Evolutionary conservation across 2,113 vertebrate genomes (phyloP), one percentile per base, ranked within the genome.

Genomic region (Australoheros scitulus): DNA sequence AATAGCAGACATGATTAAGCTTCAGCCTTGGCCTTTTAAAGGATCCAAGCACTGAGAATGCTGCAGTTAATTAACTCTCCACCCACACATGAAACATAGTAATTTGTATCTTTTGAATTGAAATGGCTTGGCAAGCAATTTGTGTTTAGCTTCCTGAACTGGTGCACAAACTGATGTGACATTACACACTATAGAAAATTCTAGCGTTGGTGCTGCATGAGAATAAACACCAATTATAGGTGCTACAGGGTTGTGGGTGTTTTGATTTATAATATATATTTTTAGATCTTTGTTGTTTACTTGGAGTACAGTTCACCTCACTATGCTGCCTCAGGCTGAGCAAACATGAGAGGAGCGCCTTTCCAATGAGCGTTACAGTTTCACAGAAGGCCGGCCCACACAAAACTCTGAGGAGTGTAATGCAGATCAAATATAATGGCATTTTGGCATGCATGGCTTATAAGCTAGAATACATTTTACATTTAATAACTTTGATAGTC

Each of bases 1-100:
- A 58, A 68, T 22, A 61, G 64, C 85, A 88, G 88, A 87, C 77
- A 47, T 83, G 86, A 91, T 90, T 86, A 90, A 79, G 85, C 83
- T 83, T 75, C 78, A 84, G 57, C 82, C 86, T 74, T 76, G 47
- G 14, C 63, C 29, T 83, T 85, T 81, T 80, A 38, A 76, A 77
- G 38, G 6, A 77, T 91, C 34, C 57, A 52, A 80, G 79, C 65
- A 1, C 76, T 77, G 79, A 86, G 61, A 85, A 87, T 85, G 70
- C 82, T 76, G 57, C 61, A 56, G 83, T 86, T 93, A 91, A 93
- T 93, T 90, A 90, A 76, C 88, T 87, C 74, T 72, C 80, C 81
- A 76, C 50, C 75, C 50, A 32, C 57, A 64, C 78, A 78, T 82
- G 79, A 88, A 77, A 63, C 77, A 77, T 24, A 52, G 64, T 81